Base-by-base conservation (phyloP, 64 coral and sea anemone genomes). In the Stichodactyla helianthus region DNA sequence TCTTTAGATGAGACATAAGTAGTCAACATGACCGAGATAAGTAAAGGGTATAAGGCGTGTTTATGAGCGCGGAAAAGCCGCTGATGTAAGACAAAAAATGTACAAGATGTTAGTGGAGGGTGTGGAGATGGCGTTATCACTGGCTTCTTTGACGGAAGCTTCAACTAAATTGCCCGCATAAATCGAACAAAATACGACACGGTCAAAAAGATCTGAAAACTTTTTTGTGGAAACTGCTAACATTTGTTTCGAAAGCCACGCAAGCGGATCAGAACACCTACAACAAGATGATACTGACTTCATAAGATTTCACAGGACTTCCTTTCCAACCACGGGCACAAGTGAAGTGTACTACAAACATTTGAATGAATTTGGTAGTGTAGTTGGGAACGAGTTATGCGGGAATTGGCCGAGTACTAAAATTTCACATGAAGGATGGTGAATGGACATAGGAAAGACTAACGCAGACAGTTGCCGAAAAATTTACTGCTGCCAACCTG, bases 201-300 rank as follows among this genome's bases (percentile, higher is more conserved):
- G n/a, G 86, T 87, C 26, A 77, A 27, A 54, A 78, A 87, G 53
- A 78, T 87, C 54, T 87, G 70, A 53, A 87, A 87, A 77, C 7
- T 52, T 6, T 78, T 87, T 74, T 79, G 23, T 44, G 86, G 78
- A 31, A 74, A 77, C 71, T 57, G 86, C 71, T 23, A 77, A 15
- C n/a, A 55, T 27, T 15, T 1, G 53, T 25, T 87, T 27, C 56
- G 17, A 87, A 87, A 87, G 52, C 65, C 65, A 55, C 18, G 70
- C 52, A 15, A 28, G 6, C 11, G 52, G 86, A 14, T 87, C 52
- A 79, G 78, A 78, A 87, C 61, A 87, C 15, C 86, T 78, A 13
- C 70, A 78, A 78, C 86, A 52, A 55, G 87, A 89, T 82, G 59
- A 89, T 65, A 51, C 53, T 55, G 77, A 89, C 27, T 89, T 89